A percentile compares a stretch with the other conserved stretches of the same genome.
Conservation (phyloP, 2,113 vertebrate genomes). For the Caranx melampygus region DNA sequence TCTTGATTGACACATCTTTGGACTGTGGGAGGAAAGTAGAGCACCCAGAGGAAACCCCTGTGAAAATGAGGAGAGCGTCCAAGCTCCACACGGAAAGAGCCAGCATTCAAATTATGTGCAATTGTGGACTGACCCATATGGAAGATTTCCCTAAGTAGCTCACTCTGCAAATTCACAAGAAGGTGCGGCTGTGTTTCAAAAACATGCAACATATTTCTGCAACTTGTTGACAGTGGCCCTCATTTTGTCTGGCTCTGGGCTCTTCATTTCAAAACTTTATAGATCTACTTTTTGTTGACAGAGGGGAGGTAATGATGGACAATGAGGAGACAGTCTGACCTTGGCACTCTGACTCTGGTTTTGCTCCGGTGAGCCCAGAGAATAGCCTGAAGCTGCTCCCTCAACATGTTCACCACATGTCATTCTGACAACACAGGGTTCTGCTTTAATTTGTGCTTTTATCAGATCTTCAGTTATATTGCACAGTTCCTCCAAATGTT, state of each 20-base stretch:
- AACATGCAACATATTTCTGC: neutral
- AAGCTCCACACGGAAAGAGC: slow-evolving; percentile 41
- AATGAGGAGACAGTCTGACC: slow-evolving; percentile 67
- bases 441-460: slow-evolving; percentile 27
- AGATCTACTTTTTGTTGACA: slow-evolving; percentile 52
- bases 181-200: neutral
- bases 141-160: slow-evolving; percentile 31
- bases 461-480: slow-evolving; percentile 17
- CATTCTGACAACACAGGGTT: slow-evolving; percentile 33
- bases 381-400: slow-evolving; percentile 67
- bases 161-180: slow-evolving; percentile 16
- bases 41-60: slow-evolving; percentile 36
- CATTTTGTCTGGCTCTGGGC: slow-evolving; percentile 12
- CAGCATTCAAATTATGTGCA: slow-evolving; percentile 37
- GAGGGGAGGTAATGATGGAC: slow-evolving; percentile 51
- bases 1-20: slow-evolving; percentile 52
- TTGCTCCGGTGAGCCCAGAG: slow-evolving; percentile 70
- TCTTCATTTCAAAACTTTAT: slow-evolving; percentile 12
- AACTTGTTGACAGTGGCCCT: neutral
- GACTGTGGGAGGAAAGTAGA: slow-evolving; percentile 31
- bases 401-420: slow-evolving; percentile 55
- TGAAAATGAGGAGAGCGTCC: slow-evolving; percentile 35
- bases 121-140: slow-evolving; percentile 43
- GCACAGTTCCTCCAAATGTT: neutral
- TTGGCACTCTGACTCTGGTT: slow-evolving; percentile 54